Evolutionary conservation across 2,797 vertebrate genomes (phyloP).

Genomic region (Tamandua tetradactyla): DNA sequence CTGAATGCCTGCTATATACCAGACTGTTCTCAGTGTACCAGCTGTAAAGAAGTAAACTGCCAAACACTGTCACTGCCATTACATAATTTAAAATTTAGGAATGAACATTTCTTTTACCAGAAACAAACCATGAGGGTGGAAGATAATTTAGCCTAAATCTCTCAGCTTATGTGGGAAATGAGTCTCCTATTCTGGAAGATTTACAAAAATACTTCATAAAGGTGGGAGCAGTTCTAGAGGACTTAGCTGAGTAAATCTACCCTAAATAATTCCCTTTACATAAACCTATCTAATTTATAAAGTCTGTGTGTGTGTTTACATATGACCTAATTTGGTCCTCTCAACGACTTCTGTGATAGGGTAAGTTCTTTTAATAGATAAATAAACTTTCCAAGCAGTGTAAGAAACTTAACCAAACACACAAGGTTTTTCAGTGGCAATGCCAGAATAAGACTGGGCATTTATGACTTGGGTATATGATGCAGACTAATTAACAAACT

Average conservation of each 20-base stretch:
- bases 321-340: background rate
- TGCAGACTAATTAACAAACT: constrained; percentile 17
- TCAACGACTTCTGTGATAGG: background rate
- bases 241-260: background rate
- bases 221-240: background rate
- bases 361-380: background rate
- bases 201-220: background rate
- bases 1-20: background rate
- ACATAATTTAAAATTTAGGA: background rate
- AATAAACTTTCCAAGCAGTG: background rate
- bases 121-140: background rate
- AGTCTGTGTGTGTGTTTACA: background rate
- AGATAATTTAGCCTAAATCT: background rate
- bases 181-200: background rate
- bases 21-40: background rate
- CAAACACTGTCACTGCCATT: background rate
- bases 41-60: background rate
- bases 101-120: background rate
- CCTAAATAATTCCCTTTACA: background rate
- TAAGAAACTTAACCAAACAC: background rate
- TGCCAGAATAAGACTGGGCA: background rate
- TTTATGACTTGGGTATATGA: background rate
- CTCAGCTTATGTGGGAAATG: background rate
- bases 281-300: background rate
- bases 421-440: background rate